A percentile compares a stretch with the other conserved stretches of the same genome.
These are phyloP conservation scores for Muntiacus muntjak DNA, from an alignment of 2,113 vertebrate species.

Conservation along the genomic window DNA sequence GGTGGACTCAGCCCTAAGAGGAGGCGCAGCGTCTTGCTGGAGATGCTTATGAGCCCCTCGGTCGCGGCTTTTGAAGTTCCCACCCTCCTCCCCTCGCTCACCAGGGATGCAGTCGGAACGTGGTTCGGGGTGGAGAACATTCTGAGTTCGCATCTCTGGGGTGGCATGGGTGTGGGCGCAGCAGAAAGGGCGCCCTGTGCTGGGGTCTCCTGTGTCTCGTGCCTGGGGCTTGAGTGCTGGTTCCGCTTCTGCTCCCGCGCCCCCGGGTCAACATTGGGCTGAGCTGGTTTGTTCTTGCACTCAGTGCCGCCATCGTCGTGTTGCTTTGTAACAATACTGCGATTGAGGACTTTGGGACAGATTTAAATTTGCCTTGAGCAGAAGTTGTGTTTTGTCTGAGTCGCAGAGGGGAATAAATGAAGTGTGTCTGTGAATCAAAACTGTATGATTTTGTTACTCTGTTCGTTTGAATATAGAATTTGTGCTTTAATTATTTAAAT, in stretches of 20 bases:
- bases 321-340: neutral
- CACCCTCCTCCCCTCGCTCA: neutral
- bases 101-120: neutral
- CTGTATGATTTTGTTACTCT: neutral
- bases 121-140: neutral
- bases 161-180: rapidly evolving
- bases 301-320: neutral
- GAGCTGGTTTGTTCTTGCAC: neutral
- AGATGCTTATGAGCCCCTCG: neutral
- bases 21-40: neutral
- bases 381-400: neutral
- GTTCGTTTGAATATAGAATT: neutral
- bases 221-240: neutral
- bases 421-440: neutral
- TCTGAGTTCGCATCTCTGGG: neutral
- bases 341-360: neutral
- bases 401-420: neutral
- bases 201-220: rapidly evolving
- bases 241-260: rapidly evolving
- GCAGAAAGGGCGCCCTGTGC: rapidly evolving
- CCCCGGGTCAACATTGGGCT: rapidly evolving
- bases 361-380: neutral
- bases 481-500: neutral
- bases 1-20: slow-evolving; percentile 26
- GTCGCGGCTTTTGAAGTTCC: neutral